Conservation (phyloP, 1,140 invertebrate genomes). For the Venturia canescens region DNA sequence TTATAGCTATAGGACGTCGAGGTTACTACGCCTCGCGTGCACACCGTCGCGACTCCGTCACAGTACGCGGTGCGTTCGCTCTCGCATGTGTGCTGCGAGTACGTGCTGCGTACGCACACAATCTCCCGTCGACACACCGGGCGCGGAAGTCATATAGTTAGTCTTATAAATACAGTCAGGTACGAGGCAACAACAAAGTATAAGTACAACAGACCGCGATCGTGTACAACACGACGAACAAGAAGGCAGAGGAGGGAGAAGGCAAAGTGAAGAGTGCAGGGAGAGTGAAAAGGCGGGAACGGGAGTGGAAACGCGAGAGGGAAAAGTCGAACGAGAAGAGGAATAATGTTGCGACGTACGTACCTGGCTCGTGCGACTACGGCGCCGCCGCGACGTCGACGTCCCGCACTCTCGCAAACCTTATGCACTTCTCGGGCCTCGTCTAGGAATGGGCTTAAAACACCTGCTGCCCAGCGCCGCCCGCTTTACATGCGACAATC, state of each 20-base stretch:
- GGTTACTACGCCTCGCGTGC: slow-evolving; percentile 32
- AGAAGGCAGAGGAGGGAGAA: background rate
- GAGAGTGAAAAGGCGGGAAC: no score
- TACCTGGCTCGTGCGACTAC: background rate
- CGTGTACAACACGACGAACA: slow-evolving; percentile 11
- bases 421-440: slow-evolving; percentile 66
- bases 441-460: slow-evolving; percentile 70
- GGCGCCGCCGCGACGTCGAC: slow-evolving; percentile 19
- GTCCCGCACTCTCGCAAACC: slow-evolving; percentile 29
- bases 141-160: background rate
- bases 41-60: slow-evolving; percentile 10
- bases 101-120: background rate
- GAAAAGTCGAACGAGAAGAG: background rate
- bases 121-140: background rate
- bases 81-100: no score
- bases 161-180: background rate
- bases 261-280: background rate
- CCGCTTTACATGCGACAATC: slow-evolving; percentile 61
- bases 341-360: background rate
- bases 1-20: background rate
- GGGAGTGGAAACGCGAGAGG: background rate
- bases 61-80: no score
- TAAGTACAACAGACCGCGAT: slow-evolving; percentile 7
- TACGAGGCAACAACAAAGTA: slow-evolving; percentile 3
- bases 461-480: slow-evolving; percentile 59